A percentile compares a stretch with the other conserved stretches of the same genome.
Evolutionary conservation across 2,113 vertebrate genomes (phyloP).

Genomic region (Trochalopteron elliotii): DNA sequence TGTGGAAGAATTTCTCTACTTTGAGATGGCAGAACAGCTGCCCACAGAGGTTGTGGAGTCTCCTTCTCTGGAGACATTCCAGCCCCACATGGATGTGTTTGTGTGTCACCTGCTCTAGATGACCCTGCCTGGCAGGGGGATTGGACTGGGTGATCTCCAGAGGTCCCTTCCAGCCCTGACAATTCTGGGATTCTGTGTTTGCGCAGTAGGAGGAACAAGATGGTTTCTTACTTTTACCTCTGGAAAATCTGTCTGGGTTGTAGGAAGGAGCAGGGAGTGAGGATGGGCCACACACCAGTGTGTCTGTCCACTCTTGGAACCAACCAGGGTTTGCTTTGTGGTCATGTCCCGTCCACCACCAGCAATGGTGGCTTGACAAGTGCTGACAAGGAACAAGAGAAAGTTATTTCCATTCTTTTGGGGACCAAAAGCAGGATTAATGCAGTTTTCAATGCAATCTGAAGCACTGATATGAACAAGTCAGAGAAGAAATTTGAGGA

Average conservation of each 20-base stretch:
- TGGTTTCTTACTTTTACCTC: neutral
- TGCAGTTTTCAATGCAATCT: neutral
- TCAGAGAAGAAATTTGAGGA: neutral
- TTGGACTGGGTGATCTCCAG: neutral
- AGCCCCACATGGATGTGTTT: neutral
- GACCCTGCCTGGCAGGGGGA: neutral
- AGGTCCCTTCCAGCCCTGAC: neutral
- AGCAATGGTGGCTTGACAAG: neutral
- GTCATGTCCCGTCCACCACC: rapidly evolving
- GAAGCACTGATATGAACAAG: neutral
- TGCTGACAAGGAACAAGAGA: neutral
- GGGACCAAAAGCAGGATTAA: neutral
- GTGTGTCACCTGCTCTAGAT: neutral
- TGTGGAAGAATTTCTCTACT: neutral
- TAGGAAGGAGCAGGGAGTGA: neutral
- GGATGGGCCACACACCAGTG: neutral
- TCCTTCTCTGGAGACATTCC: neutral
- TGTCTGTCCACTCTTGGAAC: rapidly evolving
- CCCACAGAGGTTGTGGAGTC: neutral
- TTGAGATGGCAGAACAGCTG: neutral
- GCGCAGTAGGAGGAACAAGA: neutral
- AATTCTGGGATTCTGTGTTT: neutral
- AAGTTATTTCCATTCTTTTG: neutral
- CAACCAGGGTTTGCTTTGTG: neutral
- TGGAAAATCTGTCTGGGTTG: neutral